These are phyloP conservation scores for Patiria pectinifera DNA, from an alignment of 53 echinoderm and acorn worm genomes.

Conservation along the genomic window DNA sequence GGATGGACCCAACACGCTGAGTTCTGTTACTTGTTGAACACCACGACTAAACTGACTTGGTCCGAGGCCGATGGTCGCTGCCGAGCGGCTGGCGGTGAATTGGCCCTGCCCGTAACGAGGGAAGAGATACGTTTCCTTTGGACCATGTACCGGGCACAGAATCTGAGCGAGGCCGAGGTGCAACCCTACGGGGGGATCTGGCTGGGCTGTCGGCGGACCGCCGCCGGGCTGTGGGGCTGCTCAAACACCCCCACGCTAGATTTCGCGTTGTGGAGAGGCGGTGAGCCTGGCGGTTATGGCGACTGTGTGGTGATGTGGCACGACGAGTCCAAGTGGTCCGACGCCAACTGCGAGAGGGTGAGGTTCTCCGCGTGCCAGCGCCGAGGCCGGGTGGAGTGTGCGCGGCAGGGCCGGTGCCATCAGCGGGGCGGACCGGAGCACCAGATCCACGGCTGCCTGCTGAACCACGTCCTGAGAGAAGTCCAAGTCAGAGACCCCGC, in stretches of 20 bases:
- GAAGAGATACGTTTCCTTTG: neutral
- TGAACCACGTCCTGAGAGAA: slow-evolving; percentile 27
- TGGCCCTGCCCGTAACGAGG: neutral
- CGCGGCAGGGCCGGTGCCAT: neutral
- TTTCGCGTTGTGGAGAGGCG: neutral
- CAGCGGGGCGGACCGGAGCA: neutral
- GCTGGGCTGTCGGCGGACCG: slow-evolving; percentile 5
- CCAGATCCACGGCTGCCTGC: neutral
- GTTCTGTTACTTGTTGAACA: neutral
- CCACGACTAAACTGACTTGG: neutral
- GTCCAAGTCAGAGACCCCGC: neutral
- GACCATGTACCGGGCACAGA: neutral
- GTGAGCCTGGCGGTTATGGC: neutral
- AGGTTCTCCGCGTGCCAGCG: slow-evolving; percentile 8
- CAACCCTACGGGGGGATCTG: neutral
- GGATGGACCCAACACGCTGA: slow-evolving; percentile 1
- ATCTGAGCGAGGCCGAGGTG: neutral
- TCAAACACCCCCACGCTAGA: neutral
- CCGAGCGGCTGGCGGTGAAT: neutral
- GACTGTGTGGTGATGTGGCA: neutral
- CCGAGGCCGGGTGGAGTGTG: too few relatives aligned
- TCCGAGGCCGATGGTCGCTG: neutral
- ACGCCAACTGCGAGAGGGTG: neutral
- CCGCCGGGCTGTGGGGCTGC: neutral
- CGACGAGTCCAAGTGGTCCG: neutral